These are phyloP conservation scores for Chamaetylas fuelleborni DNA, from an alignment of 2,113 vertebrate genomes.

Conservation along the genomic window DNA sequence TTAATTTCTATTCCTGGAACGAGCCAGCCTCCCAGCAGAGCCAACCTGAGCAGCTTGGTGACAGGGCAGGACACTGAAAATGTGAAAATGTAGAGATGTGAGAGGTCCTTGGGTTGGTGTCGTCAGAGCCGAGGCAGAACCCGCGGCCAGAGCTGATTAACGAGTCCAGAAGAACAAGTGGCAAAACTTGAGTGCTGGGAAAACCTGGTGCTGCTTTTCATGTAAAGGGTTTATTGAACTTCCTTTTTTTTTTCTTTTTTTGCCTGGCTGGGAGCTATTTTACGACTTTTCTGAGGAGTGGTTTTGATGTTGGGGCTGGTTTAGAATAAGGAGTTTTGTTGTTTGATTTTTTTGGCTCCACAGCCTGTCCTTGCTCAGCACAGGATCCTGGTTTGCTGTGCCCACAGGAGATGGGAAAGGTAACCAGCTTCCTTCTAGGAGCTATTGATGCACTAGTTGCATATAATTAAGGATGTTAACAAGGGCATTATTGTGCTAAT, in stretches of 20 bases:
- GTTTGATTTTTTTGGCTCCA: background rate
- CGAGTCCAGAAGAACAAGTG: background rate
- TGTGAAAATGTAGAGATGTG: slow-evolving; percentile 22
- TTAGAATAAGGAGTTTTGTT: background rate
- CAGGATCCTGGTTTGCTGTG: background rate
- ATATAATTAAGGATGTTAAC: slow-evolving; percentile 31
- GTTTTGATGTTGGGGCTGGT: background rate
- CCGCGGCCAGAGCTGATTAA: background rate
- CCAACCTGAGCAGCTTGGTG: slow-evolving; percentile 50
- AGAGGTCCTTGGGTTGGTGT: background rate
- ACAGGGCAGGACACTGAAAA: background rate
- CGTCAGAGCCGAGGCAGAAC: background rate
- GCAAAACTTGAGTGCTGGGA: background rate
- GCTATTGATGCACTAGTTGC: background rate
- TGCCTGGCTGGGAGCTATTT: background rate
- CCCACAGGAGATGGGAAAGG: background rate
- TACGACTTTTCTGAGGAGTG: background rate
- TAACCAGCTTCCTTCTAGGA: background rate
- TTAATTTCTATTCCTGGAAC: slow-evolving; percentile 76
- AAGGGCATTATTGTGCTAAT: slow-evolving; percentile 46
- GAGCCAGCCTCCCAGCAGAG: slow-evolving; percentile 59
- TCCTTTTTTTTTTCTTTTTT: background rate
- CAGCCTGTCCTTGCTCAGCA: background rate
- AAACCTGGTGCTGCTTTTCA: background rate
- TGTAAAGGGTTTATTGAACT: background rate